Evolutionary conservation across 2,888 invertebrate genomes (phyloP), one percentile per base, ranked within the genome.

Genomic region (Didymodactylos carnosus): DNA sequence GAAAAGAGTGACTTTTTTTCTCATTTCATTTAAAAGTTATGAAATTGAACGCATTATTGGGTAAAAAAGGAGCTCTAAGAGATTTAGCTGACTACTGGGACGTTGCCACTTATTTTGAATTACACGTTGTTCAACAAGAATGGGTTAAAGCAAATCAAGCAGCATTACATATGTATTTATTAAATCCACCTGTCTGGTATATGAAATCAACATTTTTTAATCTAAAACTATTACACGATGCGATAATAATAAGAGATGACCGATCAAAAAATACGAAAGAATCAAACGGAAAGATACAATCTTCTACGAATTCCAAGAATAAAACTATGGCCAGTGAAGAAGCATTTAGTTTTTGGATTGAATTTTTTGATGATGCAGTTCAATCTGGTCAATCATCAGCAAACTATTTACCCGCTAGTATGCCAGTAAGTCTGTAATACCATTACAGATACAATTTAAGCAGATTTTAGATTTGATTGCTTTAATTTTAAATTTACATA

Each of bases 51-150:
- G 94, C 94, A 84, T 86, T 97, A 75, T 95, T 98, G 79, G 98
- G 98, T 0, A 91, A 94, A 81, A 98, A 98, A 82, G 98, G 98
- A 62, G 93, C 92, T 81, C 84, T 98, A 39, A 88, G 90, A 0
- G 91, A 92, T 0, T 86, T 98, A 27, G 90, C 90, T 78, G 95
- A 98, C 82, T 98, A 98, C 81, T 98, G 98, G 98, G 95, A 95
- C 83, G 95, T 98, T 19, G 95, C 95, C 0, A 95, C 93, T 2
- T 98, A 93, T 86, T 95, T 97, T 83, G 95, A 95, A 35, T 35
- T 62, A 62, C 62, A 62, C n/a, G 62, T n/a, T 62, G 62, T 62
- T 35, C 62, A n/a, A 62, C 29, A n/a, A 35, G 62, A 62, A 35
- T 62, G 29, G 29, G 10, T 35, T 4, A 62, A 62, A 62, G 62